Conservation (phyloP, 2,113 vertebrate species). For the Pimephales promelas region DNA sequence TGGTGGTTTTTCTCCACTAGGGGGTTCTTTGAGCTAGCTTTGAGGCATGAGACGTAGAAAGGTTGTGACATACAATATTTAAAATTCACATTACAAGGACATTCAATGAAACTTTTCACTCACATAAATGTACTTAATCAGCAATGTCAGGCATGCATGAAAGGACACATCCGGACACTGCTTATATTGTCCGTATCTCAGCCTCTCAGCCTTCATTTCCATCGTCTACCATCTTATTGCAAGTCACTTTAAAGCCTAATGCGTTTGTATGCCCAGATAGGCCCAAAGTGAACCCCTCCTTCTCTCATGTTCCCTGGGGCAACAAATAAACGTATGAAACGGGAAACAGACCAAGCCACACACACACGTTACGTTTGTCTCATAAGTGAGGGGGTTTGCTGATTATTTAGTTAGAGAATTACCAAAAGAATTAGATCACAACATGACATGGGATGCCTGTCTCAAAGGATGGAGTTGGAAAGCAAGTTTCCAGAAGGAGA, state of each 20-base stretch:
- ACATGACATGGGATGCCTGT: slow-evolving; percentile 30
- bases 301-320: slow-evolving; percentile 36
- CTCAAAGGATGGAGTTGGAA: neutral
- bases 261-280: neutral
- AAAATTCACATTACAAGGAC: too few species aligned
- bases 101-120: too few species aligned
- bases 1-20: slow-evolving; percentile 65
- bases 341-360: slow-evolving; percentile 52
- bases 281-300: neutral
- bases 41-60: neutral
- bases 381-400: slow-evolving; percentile 24
- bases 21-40: slow-evolving; percentile 74
- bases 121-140: neutral
- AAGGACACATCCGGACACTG: neutral
- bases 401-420: slow-evolving; percentile 25
- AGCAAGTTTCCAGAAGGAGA: slow-evolving; percentile 44
- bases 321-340: slow-evolving; percentile 62
- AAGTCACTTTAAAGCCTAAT: neutral
- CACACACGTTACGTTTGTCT: slow-evolving; percentile 46
- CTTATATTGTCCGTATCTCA: neutral
- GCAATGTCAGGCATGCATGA: neutral
- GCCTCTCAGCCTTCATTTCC: neutral
- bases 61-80: too few species aligned
- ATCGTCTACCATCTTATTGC: neutral
- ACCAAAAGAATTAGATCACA: slow-evolving; percentile 5